Evolutionary conservation across 2,888 invertebrate genomes (phyloP).

Genomic region (Eudemis profundana): DNA sequence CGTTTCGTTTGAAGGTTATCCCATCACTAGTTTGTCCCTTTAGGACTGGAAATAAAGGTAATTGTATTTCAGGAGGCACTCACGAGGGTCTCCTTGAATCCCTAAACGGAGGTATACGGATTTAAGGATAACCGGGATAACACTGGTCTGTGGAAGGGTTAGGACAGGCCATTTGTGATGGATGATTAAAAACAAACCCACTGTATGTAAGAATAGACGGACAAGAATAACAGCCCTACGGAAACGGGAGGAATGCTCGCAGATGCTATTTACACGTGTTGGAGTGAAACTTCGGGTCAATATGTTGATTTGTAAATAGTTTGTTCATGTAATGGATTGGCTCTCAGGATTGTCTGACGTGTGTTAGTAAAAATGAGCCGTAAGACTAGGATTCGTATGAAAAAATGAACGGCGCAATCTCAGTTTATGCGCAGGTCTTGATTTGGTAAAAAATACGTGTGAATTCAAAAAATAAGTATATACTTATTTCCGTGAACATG

Average conservation of each 20-base stretch:
- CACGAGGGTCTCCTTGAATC: too few species aligned
- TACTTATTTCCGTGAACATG: too few species aligned
- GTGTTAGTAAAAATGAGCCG: too few species aligned
- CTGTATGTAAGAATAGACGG: constrained; percentile 12
- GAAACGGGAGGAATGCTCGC: constrained; percentile 25
- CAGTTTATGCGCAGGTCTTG: too few species aligned
- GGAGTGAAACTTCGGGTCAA: constrained; percentile 5
- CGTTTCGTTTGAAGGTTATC: not conserved
- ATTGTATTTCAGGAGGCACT: constrained; percentile 50
- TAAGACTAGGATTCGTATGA: too few species aligned
- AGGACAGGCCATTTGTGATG: constrained; percentile 41
- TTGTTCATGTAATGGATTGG: not conserved
- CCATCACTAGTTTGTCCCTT: constrained; percentile 37
- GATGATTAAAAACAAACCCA: constrained; percentile 28
- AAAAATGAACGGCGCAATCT: too few species aligned
- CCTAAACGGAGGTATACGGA: constrained; percentile 30
- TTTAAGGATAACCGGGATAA: constrained; percentile 43
- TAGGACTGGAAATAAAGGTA: constrained; percentile 51
- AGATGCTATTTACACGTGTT: constrained; percentile 18
- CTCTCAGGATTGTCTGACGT: too few species aligned
- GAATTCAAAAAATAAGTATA: too few species aligned
- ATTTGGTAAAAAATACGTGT: too few species aligned
- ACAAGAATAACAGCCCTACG: constrained; percentile 23
- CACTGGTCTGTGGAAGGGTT: constrained; percentile 46
- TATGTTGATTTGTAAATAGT: constrained; percentile 13